Base-by-base conservation (phyloP, 2,113 vertebrate genomes). In the Bos javanicus region DNA sequence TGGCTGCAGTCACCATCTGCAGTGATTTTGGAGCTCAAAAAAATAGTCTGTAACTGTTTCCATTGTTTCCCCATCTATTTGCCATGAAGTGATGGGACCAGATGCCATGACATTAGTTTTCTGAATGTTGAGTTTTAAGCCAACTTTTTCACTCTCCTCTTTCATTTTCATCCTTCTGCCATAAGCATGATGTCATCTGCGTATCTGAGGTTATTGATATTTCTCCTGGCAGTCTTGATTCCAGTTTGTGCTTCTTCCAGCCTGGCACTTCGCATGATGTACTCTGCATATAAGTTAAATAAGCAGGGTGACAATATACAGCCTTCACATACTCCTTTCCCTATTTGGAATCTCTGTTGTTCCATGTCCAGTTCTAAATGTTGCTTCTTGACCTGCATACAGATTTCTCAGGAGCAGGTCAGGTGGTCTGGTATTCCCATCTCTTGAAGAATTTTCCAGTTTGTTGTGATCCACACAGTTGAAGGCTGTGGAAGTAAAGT, bases 241-340 rank as follows among this genome's bases (percentile, higher is more conserved):
- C n/a, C n/a, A 71, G n/a, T 19, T 71, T 71, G 67, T 71, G 67
- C n/a, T 71, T 71, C 67, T 39, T 39, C n/a, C n/a, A 71, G 67
- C n/a, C n/a, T 0, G 1, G n/a, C 67, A 36, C n/a, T 36, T 71
- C 0, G 0, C 19, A 23, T 23, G 67, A 36, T 71, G 19, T 71
- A 71, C 67, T 71, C 67, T 71, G 67, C 67, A 71, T 39, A 12
- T 12, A 23, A 71, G 5, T 23, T 71, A 39, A 71, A 71, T 71
- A 71, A 36, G n/a, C 19, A 36, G 9, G n/a, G 64, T 71, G 64
- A 36, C 64, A 71, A 0, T 71, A 71, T 71, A 71, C 64, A 71
- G 19, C 64, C 9, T 71, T 71, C 19, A 71, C 2, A 0, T 23
- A 36, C 5, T 71, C 4, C n/a, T 36, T 71, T 71, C 17, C 67